phyloP scores from a whole-genome alignment of 2,113 vertebrate species.

The Leucoraja erinaceus region DNA sequence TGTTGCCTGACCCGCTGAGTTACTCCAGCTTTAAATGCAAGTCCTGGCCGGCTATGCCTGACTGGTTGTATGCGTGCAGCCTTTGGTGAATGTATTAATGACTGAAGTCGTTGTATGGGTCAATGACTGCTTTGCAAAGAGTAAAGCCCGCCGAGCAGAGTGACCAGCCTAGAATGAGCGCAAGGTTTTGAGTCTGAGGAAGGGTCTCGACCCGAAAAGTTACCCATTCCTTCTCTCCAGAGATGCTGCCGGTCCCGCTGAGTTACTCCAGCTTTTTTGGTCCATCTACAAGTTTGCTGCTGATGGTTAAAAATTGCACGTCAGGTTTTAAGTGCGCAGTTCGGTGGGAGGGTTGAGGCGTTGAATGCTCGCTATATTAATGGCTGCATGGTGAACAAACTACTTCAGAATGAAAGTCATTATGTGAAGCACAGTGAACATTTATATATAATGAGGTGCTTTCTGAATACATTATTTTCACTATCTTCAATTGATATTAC shows the following conservation, averaged over 20 bases:
- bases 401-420: slow-evolving; percentile 1
- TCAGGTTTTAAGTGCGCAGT: neutral
- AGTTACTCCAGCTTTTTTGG: too few relatives aligned
- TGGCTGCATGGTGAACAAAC: neutral
- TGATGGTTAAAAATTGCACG: neutral
- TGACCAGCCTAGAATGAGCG: neutral
- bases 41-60: neutral
- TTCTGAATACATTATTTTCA: neutral
- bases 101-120: too few relatives aligned
- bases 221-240: too few relatives aligned
- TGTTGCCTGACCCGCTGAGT: too few relatives aligned
- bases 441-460: neutral
- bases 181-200: neutral
- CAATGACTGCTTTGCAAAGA: neutral
- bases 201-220: too few relatives aligned
- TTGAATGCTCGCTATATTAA: neutral
- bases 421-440: slow-evolving; percentile 1
- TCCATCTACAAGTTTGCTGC: neutral
- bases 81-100: neutral
- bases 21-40: neutral
- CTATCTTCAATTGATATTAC: neutral
- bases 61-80: neutral
- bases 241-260: too few relatives aligned
- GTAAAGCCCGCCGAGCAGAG: neutral
- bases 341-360: neutral